These are phyloP conservation scores for Leptinotarsa texana DNA, from an alignment of 1,140 invertebrate species.

Conservation along the genomic window DNA sequence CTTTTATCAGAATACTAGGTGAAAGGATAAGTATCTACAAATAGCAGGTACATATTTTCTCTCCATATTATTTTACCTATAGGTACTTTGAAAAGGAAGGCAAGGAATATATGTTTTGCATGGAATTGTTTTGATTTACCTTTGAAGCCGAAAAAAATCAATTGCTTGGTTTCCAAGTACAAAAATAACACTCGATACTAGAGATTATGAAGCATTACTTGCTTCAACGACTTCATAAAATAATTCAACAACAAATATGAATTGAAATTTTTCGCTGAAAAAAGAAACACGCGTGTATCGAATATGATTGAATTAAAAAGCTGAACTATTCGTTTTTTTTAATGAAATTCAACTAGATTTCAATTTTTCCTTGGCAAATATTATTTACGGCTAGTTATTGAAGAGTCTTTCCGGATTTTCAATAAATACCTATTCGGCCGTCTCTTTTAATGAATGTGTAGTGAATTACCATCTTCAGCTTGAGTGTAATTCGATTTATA, in stretches of 20 bases:
- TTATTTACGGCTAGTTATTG: not conserved
- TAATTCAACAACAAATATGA: not conserved
- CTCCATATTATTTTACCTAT: no score
- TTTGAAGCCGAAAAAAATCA: no score
- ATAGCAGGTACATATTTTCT: no score
- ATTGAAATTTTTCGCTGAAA: not conserved
- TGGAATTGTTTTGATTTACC: no score
- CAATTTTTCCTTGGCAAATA: not conserved
- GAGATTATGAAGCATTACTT: no score
- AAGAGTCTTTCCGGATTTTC: not conserved
- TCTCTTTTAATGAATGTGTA: not conserved
- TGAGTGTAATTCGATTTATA: not conserved
- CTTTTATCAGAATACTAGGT: no score
- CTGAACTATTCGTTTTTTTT: not conserved
- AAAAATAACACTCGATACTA: no score
- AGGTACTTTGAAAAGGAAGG: no score
- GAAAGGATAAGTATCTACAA: no score
- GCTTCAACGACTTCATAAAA: not conserved
- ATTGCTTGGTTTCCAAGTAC: no score
- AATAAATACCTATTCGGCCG: not conserved
- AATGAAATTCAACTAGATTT: not conserved
- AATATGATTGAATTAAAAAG: no score
- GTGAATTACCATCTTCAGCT: not conserved
- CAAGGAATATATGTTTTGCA: no score
- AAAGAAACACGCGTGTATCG: not conserved